Percentiles rank a stretch among this genome's conserved stretches.
phyloP scores from a whole-genome alignment of 2,888 invertebrate species.

The Dicroscelio sp. region DNA sequence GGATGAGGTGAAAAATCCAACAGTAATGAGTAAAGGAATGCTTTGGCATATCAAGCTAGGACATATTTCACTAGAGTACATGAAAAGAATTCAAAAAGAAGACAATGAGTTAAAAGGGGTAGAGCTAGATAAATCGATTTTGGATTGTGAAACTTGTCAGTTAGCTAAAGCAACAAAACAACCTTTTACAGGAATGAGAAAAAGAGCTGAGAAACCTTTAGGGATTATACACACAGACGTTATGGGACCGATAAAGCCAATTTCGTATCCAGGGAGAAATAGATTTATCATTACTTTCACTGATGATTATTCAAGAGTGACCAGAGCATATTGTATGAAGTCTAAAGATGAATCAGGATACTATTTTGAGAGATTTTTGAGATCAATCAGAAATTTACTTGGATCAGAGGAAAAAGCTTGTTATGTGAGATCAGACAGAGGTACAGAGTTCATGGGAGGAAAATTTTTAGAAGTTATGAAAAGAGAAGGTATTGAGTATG shows the following conservation, averaged over 20 bases:
- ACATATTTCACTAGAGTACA: neutral
- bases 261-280: constrained; percentile 68
- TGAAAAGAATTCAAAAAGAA: neutral
- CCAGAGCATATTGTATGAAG: constrained; percentile 82
- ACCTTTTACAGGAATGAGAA: neutral
- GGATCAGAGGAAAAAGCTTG: neutral
- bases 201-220: neutral
- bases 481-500: constrained; percentile 8
- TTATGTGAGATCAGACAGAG: constrained; percentile 10
- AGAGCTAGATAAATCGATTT: neutral
- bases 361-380: constrained; percentile 2
- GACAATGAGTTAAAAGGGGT: neutral
- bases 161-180: neutral
- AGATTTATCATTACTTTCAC: constrained; percentile 78
- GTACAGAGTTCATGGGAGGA: neutral
- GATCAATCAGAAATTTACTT: neutral
- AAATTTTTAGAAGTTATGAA: constrained; percentile 16
- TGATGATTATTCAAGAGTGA: constrained; percentile 83
- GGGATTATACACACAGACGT: constrained; percentile 82
- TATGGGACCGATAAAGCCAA: constrained; percentile 80
- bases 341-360: constrained; percentile 74
- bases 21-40: constrained; percentile 40
- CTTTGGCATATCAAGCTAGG: constrained; percentile 33
- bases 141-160: neutral
- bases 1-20: neutral